phyloP scores from a whole-genome alignment of 2,888 invertebrate species.

The Chouioia cunea region DNA sequence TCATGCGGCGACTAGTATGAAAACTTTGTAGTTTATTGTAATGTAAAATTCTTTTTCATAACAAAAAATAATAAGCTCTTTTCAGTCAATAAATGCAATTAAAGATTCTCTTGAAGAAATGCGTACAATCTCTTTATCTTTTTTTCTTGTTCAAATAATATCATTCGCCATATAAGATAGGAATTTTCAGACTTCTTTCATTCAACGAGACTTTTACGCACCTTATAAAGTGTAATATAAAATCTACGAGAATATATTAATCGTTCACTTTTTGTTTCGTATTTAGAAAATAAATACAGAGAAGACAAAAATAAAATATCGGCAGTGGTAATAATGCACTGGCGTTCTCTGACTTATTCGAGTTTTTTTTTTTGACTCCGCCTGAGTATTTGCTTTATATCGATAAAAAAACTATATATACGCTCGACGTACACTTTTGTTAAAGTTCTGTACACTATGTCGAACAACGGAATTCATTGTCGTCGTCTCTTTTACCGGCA shows the following conservation, averaged over 20 bases:
- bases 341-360: slow-evolving; percentile 8
- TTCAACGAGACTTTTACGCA: slow-evolving; percentile 7
- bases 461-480: too few species aligned
- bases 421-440: neutral
- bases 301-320: slow-evolving; percentile 12
- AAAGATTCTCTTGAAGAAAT: neutral
- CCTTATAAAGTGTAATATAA: slow-evolving; percentile 3
- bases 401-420: too few species aligned
- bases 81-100: neutral
- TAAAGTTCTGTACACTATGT: too few species aligned
- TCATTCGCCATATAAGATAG: slow-evolving; percentile 39
- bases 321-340: slow-evolving; percentile 16
- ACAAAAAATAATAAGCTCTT: slow-evolving; percentile 2
- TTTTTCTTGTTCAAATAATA: slow-evolving; percentile 8
- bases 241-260: slow-evolving; percentile 55
- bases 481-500: neutral
- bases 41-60: slow-evolving; percentile 7
- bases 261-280: slow-evolving; percentile 54
- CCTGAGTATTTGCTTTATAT: slow-evolving; percentile 22
- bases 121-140: slow-evolving; percentile 1
- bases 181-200: slow-evolving; percentile 31
- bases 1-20: slow-evolving; percentile 46
- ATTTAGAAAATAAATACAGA: slow-evolving; percentile 58
- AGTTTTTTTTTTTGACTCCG: neutral
- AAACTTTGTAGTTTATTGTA: slow-evolving; percentile 4